phyloP scores from a whole-genome alignment of 2,888 invertebrate species.

The Geotrupes spiniger region DNA sequence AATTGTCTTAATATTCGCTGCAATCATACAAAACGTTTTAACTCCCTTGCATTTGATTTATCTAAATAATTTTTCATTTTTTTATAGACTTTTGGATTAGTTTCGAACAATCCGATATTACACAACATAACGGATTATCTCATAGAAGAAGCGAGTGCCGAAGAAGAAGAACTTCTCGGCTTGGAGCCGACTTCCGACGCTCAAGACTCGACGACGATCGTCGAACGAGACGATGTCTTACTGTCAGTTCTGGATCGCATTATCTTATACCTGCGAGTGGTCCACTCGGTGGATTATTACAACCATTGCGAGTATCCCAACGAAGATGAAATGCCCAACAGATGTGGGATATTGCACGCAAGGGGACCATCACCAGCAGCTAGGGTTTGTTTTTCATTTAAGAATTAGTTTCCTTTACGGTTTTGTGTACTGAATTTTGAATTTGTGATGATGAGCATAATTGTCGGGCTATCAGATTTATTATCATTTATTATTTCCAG shows the following conservation, averaged over 20 bases:
- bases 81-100: conserved; percentile 62
- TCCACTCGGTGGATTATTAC: conserved; percentile 98
- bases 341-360: conserved; percentile 97
- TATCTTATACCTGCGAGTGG: conserved; percentile 89
- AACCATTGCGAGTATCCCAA: conserved; percentile 99
- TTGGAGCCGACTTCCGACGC: conserved; percentile 55
- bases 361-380: conserved; percentile 83
- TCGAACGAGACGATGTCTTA: conserved; percentile 71
- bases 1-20: no score
- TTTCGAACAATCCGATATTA: conserved; percentile 87
- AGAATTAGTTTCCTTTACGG: conserved; percentile 8
- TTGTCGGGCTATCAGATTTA: no score
- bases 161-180: conserved; percentile 92
- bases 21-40: no score
- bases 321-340: conserved; percentile 99
- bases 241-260: conserved; percentile 75
- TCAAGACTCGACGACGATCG: conserved; percentile 49
- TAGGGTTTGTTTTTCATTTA: conserved; percentile 56
- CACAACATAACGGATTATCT: conserved; percentile 96
- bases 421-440: no score
- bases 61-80: conserved; percentile 7
- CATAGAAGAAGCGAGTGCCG: conserved; percentile 97
- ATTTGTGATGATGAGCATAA: no score
- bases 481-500: no score
- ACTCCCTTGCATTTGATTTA: no score